Evolutionary conservation across 2,797 vertebrate species (phyloP).

Genomic region (Takifugu rubripes): DNA sequence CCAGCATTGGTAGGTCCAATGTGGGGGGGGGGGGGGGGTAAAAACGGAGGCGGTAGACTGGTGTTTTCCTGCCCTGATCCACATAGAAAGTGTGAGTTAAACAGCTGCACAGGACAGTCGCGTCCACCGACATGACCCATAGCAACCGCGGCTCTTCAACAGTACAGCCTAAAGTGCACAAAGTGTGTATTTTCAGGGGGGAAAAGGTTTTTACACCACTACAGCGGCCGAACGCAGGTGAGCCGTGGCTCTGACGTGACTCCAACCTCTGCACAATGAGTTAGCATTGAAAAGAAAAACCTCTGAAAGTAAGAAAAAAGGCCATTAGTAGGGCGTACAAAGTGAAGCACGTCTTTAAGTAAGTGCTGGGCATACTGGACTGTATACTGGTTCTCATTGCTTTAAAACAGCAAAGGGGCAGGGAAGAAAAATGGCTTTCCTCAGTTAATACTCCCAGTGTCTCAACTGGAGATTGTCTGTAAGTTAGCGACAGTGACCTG

Average conservation of each 20-base stretch:
- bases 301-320: conserved; percentile 53
- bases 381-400: conserved; percentile 38
- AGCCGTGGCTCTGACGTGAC: conserved; percentile 32
- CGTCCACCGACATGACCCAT: conserved; percentile 56
- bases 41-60: conserved; percentile 29
- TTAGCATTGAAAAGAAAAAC: conserved; percentile 49
- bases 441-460: conserved; percentile 58
- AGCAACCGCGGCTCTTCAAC: conserved; percentile 66
- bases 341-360: conserved; percentile 54
- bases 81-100: conserved; percentile 50
- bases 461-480: conserved; percentile 73
- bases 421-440: conserved; percentile 51
- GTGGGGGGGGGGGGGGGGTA: conserved; percentile 5
- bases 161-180: conserved; percentile 81
- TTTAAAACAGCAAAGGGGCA: conserved; percentile 46
- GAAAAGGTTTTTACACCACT: conserved; percentile 1
- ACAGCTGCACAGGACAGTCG: conserved; percentile 52
- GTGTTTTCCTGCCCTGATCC: conserved; percentile 47
- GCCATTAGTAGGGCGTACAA: conserved; percentile 61
- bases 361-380: conserved; percentile 62
- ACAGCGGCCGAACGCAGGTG: not conserved
- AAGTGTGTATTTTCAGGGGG: conserved; percentile 61
- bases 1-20: conserved; percentile 16
- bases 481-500: conserved; percentile 61
- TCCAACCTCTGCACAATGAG: conserved; percentile 47